Evolutionary conservation across 2,888 invertebrate genomes (phyloP).

Genomic region (Drosophila kambysellisi): DNA sequence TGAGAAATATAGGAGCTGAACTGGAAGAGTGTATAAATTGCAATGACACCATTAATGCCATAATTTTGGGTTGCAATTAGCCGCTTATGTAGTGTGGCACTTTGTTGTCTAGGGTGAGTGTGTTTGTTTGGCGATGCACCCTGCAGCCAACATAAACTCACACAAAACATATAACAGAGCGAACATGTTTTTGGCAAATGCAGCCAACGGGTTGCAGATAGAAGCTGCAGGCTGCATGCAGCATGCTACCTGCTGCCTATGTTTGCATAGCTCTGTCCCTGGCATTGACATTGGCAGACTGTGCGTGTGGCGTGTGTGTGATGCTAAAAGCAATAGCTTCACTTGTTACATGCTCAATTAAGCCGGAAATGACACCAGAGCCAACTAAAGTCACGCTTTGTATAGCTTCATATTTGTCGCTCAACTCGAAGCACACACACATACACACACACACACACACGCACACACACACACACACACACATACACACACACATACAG

Average conservation of each 20-base stretch:
- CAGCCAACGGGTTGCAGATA: slow-evolving; percentile 38
- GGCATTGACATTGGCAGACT: slow-evolving; percentile 27
- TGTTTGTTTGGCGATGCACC: slow-evolving; percentile 16
- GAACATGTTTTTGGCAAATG: slow-evolving; percentile 58
- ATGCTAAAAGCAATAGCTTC: slow-evolving; percentile 65
- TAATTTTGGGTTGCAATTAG: slow-evolving; percentile 50
- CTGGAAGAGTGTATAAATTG: slow-evolving; percentile 40
- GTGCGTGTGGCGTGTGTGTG: slow-evolving; percentile 29
- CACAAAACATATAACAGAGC: slow-evolving; percentile 52
- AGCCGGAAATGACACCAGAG: slow-evolving; percentile 74
- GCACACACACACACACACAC: too few species aligned
- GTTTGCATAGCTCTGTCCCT: slow-evolving; percentile 56
- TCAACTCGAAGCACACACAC: slow-evolving; percentile 17
- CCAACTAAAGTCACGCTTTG: slow-evolving; percentile 77
- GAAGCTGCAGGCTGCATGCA: slow-evolving; percentile 2
- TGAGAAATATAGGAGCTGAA: slow-evolving; percentile 13
- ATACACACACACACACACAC: background rate
- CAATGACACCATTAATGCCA: slow-evolving; percentile 23
- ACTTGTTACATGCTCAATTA: slow-evolving; percentile 79
- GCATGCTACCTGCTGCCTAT: slow-evolving; percentile 32
- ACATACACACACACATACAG: background rate
- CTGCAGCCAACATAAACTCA: slow-evolving; percentile 63
- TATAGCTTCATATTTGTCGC: slow-evolving; percentile 60
- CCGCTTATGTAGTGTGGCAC: background rate
- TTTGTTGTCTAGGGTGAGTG: background rate